These are phyloP conservation scores for Psilopsiagon aymara DNA, from an alignment of 2,113 vertebrate genomes.

Conservation along the genomic window DNA sequence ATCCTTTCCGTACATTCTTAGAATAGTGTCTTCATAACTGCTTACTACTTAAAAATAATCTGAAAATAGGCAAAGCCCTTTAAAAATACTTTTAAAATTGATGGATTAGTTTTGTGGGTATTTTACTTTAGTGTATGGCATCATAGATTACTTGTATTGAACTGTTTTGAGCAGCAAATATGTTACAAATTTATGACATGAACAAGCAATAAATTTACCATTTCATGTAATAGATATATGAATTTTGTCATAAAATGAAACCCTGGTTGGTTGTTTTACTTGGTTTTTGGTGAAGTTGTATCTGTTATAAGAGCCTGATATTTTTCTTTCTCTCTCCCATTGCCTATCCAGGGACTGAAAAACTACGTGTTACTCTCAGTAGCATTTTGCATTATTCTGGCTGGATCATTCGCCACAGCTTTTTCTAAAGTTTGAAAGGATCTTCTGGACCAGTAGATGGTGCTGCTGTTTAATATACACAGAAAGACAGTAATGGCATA, in stretches of 20 bases:
- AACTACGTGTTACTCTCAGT: slow-evolving; percentile 80
- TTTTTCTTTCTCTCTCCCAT: not conserved
- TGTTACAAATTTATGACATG: not conserved
- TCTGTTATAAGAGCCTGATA: not conserved
- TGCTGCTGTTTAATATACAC: not conserved
- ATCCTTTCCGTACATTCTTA: not conserved
- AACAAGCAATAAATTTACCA: not conserved
- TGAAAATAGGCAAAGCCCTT: not conserved
- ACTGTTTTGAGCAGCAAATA: not conserved
- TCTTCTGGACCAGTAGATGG: slow-evolving; percentile 63
- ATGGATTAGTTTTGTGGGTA: not conserved
- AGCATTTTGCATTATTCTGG: slow-evolving; percentile 79
- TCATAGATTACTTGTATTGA: not conserved
- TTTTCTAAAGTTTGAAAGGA: slow-evolving; percentile 81
- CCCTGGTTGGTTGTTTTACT: not conserved
- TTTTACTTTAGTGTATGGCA: not conserved
- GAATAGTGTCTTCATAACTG: not conserved
- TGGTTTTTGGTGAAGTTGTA: not conserved
- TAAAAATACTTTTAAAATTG: not conserved
- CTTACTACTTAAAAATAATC: not conserved
- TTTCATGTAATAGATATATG: not conserved
- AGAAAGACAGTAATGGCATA: not conserved
- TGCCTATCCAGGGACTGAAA: slow-evolving; percentile 75
- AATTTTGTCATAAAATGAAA: not conserved
- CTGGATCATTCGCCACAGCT: slow-evolving; percentile 81